Evolutionary conservation across 2,113 vertebrate genomes (phyloP).

Genomic region (Myrmecobius fasciatus): DNA sequence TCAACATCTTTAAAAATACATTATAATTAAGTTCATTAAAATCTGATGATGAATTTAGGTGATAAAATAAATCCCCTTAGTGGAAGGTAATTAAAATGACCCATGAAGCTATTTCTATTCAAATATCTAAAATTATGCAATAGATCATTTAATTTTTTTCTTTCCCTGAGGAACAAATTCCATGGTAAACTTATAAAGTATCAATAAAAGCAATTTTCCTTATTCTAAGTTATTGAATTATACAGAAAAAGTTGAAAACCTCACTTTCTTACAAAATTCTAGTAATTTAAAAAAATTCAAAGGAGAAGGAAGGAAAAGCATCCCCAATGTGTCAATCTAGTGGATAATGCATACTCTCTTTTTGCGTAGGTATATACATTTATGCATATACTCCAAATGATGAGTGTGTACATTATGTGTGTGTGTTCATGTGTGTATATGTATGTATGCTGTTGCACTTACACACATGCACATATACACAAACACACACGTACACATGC

Average conservation of each 20-base stretch:
- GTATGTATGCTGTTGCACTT: too few relatives aligned
- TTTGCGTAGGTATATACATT: background rate
- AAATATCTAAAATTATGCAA: background rate
- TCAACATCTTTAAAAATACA: background rate
- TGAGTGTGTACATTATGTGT: too few relatives aligned
- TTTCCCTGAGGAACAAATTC: background rate
- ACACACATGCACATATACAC: too few relatives aligned
- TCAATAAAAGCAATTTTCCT: conserved; percentile 7
- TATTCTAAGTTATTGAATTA: conserved; percentile 11
- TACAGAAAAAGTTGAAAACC: background rate
- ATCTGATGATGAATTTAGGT: conserved; percentile 9
- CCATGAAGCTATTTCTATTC: background rate
- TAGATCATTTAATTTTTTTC: background rate
- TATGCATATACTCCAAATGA: too few relatives aligned
- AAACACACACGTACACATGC: too few relatives aligned
- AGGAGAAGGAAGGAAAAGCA: background rate
- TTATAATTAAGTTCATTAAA: conserved; percentile 29
- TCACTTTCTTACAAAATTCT: background rate
- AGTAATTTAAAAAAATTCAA: background rate
- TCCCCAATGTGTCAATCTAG: background rate
- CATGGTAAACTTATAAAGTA: background rate
- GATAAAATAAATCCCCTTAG: conserved; percentile 13
- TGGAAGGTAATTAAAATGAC: conserved; percentile 46
- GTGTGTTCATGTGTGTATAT: too few relatives aligned
- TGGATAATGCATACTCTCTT: background rate